phyloP scores from a whole-genome alignment of 2,888 invertebrate genomes.

The Sicus ferrugineus region DNA sequence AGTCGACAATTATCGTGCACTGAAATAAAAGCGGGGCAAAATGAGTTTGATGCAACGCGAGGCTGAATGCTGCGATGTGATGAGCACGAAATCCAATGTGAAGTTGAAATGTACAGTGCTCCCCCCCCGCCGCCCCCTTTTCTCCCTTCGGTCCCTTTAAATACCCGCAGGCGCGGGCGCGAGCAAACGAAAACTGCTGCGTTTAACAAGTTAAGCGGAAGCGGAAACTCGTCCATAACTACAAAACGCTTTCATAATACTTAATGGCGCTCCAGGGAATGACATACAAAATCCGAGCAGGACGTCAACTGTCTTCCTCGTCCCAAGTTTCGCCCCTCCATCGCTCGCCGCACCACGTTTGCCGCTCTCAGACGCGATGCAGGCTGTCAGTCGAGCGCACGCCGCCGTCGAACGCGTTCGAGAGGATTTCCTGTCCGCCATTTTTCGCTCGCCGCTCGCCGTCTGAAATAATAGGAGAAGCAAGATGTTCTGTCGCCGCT shows the following conservation, averaged over 20 bases:
- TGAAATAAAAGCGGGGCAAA: too few relatives aligned
- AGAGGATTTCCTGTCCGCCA: neutral
- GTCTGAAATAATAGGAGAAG: constrained; percentile 39
- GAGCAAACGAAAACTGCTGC: neutral
- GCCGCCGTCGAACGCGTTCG: constrained; percentile 1
- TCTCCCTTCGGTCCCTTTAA: too few relatives aligned
- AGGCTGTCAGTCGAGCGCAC: constrained; percentile 22
- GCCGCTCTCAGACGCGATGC: neutral
- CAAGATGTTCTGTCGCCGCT: constrained; percentile 61
- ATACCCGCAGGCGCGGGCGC: constrained; percentile 4
- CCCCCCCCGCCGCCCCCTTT: too few relatives aligned
- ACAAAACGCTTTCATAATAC: constrained; percentile 5
- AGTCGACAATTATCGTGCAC: neutral
- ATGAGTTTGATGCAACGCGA: constrained; percentile 4
- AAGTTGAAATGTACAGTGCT: too few relatives aligned
- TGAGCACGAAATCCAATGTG: neutral
- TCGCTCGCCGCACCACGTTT: neutral
- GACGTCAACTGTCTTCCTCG: neutral
- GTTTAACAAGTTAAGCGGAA: constrained; percentile 14
- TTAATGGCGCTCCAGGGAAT: constrained; percentile 27
- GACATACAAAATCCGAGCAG: neutral
- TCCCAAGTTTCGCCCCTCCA: neutral
- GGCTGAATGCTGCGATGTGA: constrained; percentile 2
- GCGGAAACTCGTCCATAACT: constrained; percentile 11
- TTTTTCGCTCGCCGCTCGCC: neutral